These are phyloP conservation scores for Macropis europaea DNA, from an alignment of 2,888 invertebrate species.

Conservation along the genomic window DNA sequence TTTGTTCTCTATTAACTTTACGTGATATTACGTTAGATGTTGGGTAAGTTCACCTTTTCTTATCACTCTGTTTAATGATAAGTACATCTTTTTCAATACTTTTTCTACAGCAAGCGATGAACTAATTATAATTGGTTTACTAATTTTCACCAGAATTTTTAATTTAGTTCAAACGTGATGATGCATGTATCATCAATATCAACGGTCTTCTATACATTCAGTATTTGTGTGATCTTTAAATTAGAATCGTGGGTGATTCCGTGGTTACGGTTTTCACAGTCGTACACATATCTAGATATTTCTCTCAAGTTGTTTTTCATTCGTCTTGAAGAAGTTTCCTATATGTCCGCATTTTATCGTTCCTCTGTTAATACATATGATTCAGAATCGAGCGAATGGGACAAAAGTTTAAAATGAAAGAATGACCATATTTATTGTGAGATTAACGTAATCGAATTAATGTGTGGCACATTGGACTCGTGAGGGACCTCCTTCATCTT, in stretches of 20 bases:
- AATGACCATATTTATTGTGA: slow-evolving; percentile 67
- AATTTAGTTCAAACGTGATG: slow-evolving; percentile 25
- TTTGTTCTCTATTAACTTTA: slow-evolving; percentile 31
- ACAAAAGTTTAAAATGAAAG: slow-evolving; percentile 63
- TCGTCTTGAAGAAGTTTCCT: slow-evolving; percentile 34
- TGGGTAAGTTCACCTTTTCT: slow-evolving; percentile 43
- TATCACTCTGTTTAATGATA: slow-evolving; percentile 54
- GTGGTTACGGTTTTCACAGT: slow-evolving; percentile 36
- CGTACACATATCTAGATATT: slow-evolving; percentile 43
- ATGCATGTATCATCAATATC: slow-evolving; percentile 26
- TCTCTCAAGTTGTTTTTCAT: slow-evolving; percentile 34
- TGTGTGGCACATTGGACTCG: slow-evolving; percentile 89
- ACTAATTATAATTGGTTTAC: slow-evolving; percentile 43
- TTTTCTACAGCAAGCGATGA: slow-evolving; percentile 51
- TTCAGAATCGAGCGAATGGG: slow-evolving; percentile 64
- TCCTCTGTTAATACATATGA: slow-evolving; percentile 52
- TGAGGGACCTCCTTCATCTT: slow-evolving; percentile 89
- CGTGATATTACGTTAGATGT: slow-evolving; percentile 34
- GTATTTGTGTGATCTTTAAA: slow-evolving; percentile 31
- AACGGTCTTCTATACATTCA: slow-evolving; percentile 28
- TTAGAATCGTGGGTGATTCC: slow-evolving; percentile 24
- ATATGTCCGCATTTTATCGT: slow-evolving; percentile 50
- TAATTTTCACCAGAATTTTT: slow-evolving; percentile 51
- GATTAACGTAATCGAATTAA: slow-evolving; percentile 68
- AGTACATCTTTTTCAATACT: slow-evolving; percentile 54